phyloP scores from a whole-genome alignment of 1,140 invertebrate genomes.

The Fopius arisanus region DNA sequence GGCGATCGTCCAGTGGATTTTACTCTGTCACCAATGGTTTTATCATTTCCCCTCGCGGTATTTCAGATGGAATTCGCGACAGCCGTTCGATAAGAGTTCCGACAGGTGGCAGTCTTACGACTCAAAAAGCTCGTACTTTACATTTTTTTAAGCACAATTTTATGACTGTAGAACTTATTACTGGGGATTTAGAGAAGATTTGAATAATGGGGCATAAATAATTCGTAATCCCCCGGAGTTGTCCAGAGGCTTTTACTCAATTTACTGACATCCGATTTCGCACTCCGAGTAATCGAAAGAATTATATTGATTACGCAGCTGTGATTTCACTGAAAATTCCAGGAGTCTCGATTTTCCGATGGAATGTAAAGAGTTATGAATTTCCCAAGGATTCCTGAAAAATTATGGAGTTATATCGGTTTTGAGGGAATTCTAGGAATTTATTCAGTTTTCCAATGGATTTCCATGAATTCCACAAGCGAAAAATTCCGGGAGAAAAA shows the following conservation, averaged over 20 bases:
- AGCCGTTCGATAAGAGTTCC: constrained; percentile 23
- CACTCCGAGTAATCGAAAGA: no score
- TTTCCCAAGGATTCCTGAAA: no score
- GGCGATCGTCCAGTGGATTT: constrained; percentile 24
- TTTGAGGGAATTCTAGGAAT: no score
- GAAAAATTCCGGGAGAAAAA: no score
- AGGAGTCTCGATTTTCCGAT: no score
- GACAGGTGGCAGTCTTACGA: constrained; percentile 29
- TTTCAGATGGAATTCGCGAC: constrained; percentile 24
- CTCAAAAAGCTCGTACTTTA: neutral
- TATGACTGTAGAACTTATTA: neutral
- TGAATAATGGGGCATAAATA: neutral
- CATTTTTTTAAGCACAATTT: neutral
- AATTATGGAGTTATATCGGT: no score
- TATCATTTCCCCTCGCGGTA: constrained; percentile 22
- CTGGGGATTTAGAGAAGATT: neutral
- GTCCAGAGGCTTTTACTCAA: neutral
- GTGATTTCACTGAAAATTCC: no score
- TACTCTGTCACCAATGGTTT: constrained; percentile 9
- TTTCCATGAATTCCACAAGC: no score
- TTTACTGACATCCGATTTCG: no score
- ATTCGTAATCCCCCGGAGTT: neutral
- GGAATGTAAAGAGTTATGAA: no score
- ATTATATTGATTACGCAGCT: no score
- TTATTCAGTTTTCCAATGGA: no score